A percentile compares a stretch with the other conserved stretches of the same genome.
These are phyloP conservation scores for Hozukius guyotensis DNA, from an alignment of 2,797 vertebrate genomes.

Conservation along the genomic window DNA sequence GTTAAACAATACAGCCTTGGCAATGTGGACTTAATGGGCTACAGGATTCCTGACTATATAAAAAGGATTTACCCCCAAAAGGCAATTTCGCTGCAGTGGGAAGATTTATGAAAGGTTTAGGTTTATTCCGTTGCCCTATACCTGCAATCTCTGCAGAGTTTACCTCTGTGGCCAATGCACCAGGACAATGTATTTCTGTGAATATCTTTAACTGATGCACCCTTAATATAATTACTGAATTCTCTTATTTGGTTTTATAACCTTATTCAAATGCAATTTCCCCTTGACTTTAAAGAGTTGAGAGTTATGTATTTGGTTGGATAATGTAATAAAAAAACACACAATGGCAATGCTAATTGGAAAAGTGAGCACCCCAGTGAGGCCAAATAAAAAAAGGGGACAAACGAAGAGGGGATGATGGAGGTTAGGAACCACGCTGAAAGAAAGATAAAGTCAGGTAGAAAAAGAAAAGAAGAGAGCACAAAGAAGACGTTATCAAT, in stretches of 20 bases:
- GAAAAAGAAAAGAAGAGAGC: not conserved
- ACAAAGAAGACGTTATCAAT: not conserved
- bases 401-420: not conserved
- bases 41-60: constrained; percentile 35
- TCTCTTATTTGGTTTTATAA: constrained; percentile 31
- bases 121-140: constrained; percentile 36
- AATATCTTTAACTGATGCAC: constrained; percentile 11
- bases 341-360: constrained; percentile 53
- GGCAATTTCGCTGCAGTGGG: constrained; percentile 24
- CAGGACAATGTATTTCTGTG: constrained; percentile 11
- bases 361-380: not conserved
- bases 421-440: not conserved
- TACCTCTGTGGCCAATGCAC: constrained; percentile 29
- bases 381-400: not conserved
- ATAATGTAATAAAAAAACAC: constrained; percentile 65
- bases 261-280: constrained; percentile 51
- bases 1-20: constrained; percentile 22
- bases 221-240: constrained; percentile 46
- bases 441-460: not conserved
- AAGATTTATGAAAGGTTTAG: constrained; percentile 44
- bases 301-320: constrained; percentile 42
- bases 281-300: constrained; percentile 34
- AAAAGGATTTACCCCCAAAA: constrained; percentile 41
- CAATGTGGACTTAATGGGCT: constrained; percentile 34
- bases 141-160: constrained; percentile 23